phyloP scores from a whole-genome alignment of 2,113 vertebrate genomes.

The Reinhardtius hippoglossoides region DNA sequence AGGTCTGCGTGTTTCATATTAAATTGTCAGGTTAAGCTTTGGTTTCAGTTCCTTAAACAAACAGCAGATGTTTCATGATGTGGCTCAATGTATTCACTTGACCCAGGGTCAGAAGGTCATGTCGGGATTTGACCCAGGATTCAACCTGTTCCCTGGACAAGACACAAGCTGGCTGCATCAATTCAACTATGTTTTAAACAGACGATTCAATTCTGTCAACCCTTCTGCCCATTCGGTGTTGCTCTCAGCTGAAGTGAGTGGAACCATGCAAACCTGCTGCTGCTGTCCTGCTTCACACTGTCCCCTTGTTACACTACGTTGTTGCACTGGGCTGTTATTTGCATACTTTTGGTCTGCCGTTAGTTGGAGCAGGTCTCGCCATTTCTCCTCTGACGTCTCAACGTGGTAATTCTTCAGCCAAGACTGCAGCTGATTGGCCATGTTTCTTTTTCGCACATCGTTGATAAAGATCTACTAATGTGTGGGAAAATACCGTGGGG shows the following conservation, averaged over 20 bases:
- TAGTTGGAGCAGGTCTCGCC: not conserved
- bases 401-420: too few species aligned
- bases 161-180: not conserved
- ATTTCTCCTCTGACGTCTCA: not conserved
- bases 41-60: not conserved
- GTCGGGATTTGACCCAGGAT: not conserved
- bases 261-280: not conserved
- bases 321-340: not conserved
- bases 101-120: not conserved
- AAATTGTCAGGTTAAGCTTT: not conserved
- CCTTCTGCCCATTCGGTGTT: not conserved
- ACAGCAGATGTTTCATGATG: slow-evolving; percentile 2
- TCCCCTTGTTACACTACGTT: not conserved
- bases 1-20: not conserved
- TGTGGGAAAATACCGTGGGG: too few species aligned
- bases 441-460: not conserved
- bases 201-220: not conserved
- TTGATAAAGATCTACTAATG: too few species aligned
- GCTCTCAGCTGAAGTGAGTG: not conserved
- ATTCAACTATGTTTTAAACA: not conserved
- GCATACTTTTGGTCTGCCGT: not conserved
- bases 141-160: not conserved
- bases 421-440: not conserved
- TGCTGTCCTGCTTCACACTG: not conserved
- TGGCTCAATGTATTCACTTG: not conserved